Conservation (phyloP, 1,140 invertebrate genomes). For the Drosophila yakuba region DNA sequence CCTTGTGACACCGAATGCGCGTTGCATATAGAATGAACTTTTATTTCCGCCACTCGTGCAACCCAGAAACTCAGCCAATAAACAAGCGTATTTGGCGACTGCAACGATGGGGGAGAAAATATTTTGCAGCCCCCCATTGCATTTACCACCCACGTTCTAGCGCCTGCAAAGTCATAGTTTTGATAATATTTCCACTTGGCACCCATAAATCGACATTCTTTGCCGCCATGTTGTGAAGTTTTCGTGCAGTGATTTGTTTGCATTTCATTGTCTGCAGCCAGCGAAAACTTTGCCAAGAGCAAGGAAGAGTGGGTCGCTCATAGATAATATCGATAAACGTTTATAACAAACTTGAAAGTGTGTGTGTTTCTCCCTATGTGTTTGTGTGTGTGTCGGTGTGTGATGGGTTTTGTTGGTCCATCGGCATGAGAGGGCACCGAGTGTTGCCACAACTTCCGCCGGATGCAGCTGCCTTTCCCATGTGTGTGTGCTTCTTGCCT, state of each 20-base stretch:
- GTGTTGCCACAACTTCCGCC: conserved; percentile 78
- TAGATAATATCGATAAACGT: conserved; percentile 80
- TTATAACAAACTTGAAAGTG: conserved; percentile 77
- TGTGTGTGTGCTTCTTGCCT: neutral
- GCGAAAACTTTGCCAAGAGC: conserved; percentile 40
- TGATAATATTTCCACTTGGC: conserved; percentile 76
- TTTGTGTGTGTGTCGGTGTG: neutral
- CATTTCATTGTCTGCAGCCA: conserved; percentile 75
- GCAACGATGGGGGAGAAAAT: conserved; percentile 10
- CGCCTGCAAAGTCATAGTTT: conserved; percentile 36
- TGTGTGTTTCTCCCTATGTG: conserved; percentile 21
- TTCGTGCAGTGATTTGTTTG: conserved; percentile 73
- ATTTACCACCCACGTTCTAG: neutral
- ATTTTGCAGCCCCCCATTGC: conserved; percentile 9
- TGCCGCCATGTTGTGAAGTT: conserved; percentile 68
- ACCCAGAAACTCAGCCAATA: conserved; percentile 49
- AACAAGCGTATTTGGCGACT: conserved; percentile 57
- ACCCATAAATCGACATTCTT: conserved; percentile 73
- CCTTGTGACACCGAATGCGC: no score
- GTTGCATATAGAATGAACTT: conserved; percentile 9
- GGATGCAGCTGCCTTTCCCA: conserved; percentile 55
- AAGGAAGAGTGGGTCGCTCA: neutral
- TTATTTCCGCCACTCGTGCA: conserved; percentile 19
- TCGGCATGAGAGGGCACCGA: conserved; percentile 32
- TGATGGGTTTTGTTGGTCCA: conserved; percentile 19